These are phyloP conservation scores for Oreocharis arfaki DNA, from an alignment of 2,113 vertebrate genomes.

Conservation along the genomic window DNA sequence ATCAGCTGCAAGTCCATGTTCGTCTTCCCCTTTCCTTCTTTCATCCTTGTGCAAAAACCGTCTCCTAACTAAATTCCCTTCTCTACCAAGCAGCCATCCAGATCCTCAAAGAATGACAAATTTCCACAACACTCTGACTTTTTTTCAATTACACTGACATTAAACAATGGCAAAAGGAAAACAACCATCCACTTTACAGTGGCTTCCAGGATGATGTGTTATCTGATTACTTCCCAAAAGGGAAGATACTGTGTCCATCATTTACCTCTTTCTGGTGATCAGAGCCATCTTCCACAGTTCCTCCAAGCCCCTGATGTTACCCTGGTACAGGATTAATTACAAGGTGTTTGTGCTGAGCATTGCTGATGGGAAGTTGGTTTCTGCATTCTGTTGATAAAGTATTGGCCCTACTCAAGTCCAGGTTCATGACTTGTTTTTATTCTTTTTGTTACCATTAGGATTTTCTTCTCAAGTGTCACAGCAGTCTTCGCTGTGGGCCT, in stretches of 20 bases:
- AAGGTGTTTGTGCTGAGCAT: not conserved
- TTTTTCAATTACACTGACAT: not conserved
- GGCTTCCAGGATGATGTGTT: rapidly evolving
- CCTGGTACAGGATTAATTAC: not conserved
- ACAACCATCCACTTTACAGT: not conserved
- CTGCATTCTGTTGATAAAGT: not conserved
- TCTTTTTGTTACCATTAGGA: not conserved
- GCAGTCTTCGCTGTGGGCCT: not conserved
- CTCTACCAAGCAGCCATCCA: not conserved
- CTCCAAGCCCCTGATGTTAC: not conserved
- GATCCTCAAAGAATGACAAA: not conserved
- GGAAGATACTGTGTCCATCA: not conserved
- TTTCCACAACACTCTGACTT: not conserved
- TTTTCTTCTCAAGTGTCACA: not conserved
- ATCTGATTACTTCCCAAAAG: not conserved
- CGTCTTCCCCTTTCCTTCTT: not conserved
- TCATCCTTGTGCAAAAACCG: not conserved
- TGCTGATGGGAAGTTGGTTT: not conserved
- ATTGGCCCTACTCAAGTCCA: not conserved
- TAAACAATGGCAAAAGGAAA: not conserved
- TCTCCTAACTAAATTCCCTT: not conserved
- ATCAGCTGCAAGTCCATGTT: not conserved
- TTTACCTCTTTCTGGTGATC: not conserved
- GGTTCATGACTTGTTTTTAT: not conserved
- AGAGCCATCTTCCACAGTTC: not conserved